Base-by-base conservation (phyloP, 53 echinoderm and acorn worm species). In the Temnopleurus reevesii region DNA sequence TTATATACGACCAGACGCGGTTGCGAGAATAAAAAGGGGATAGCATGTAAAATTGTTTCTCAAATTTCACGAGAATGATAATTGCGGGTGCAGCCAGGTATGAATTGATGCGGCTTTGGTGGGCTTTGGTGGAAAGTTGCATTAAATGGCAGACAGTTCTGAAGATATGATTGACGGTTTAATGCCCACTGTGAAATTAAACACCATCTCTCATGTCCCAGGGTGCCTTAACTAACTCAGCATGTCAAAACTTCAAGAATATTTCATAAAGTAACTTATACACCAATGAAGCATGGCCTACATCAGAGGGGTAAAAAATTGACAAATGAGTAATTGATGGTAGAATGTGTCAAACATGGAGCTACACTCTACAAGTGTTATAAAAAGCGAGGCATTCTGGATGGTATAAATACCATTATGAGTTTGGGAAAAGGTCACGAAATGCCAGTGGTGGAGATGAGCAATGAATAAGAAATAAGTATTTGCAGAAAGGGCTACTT, bases 21-120 rank as follows among this genome's bases (percentile, higher is more conserved):
- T 71, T 41, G 71, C 6, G 71, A 49, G 49, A 47, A 15, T 15
- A 79, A 46, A 79, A 45, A 47, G 26, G 27, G 79, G 46, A 21
- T 46, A 79, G 79, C 79, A 49, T 28, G 46, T 79, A 49, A 77
- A 26, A 79, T 79, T 79, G 79, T 79, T 79, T 79, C 79, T 79
- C 79, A 26, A 79, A 79, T 79, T 79, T 29, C 79, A 49, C 46
- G 46, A 49, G 49, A 49, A 79, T 28, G 12, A 79, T 79, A 79
- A 79, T 79, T 79, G 46, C 28, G 76, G 79, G 79, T 27, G 79
- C 79, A 79, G 41, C 46, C 15, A 17, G 13, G 79, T 49, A 49
- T 46, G 46, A 49, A 46, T 47, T 45, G 46, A 79, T 47, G 49
- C 12, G 79, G 79, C 28, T 10, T 9, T 26, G 26, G 49, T 47